Percentiles rank a stretch among this genome's conserved stretches.
phyloP scores from a whole-genome alignment of 2,113 vertebrate genomes.

The Burhinus oedicnemus region DNA sequence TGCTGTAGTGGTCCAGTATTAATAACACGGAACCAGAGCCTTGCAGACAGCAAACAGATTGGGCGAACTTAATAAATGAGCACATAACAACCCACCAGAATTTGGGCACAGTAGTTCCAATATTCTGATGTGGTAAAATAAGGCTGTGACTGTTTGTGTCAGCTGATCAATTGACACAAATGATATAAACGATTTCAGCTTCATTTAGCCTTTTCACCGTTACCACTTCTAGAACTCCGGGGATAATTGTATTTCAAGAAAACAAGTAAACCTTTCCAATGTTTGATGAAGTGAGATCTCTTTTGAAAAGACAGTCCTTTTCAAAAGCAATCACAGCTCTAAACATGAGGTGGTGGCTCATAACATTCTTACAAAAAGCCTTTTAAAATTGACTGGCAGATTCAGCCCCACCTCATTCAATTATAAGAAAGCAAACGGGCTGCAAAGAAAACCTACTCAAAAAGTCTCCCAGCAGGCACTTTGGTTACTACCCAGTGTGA shows the following conservation, averaged over 20 bases:
- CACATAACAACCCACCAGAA: not conserved
- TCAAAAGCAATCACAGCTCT: constrained; percentile 5
- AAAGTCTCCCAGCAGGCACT: constrained; percentile 16
- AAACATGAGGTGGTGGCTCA: not conserved
- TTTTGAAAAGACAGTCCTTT: constrained; percentile 11
- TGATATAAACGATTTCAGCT: not conserved
- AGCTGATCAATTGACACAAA: not conserved
- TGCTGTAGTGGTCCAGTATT: not conserved
- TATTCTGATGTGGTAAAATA: not conserved
- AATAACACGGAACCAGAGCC: not conserved
- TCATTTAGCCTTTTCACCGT: constrained; percentile 5
- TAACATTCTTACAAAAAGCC: constrained; percentile 13
- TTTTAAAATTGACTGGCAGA: constrained; percentile 28
- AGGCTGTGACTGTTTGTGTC: not conserved
- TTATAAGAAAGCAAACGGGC: not conserved
- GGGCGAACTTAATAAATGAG: not conserved
- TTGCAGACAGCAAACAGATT: not conserved
- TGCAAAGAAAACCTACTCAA: constrained; percentile 15
- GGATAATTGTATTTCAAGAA: constrained; percentile 11
- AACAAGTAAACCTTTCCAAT: constrained; percentile 19
- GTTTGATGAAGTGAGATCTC: not conserved
- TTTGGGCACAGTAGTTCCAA: not conserved
- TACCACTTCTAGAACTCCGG: not conserved
- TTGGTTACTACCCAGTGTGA: constrained; percentile 17
- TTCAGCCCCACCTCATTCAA: not conserved